phyloP scores from a whole-genome alignment of 2,113 vertebrate genomes.

The Chaetorhynchus papuensis region DNA sequence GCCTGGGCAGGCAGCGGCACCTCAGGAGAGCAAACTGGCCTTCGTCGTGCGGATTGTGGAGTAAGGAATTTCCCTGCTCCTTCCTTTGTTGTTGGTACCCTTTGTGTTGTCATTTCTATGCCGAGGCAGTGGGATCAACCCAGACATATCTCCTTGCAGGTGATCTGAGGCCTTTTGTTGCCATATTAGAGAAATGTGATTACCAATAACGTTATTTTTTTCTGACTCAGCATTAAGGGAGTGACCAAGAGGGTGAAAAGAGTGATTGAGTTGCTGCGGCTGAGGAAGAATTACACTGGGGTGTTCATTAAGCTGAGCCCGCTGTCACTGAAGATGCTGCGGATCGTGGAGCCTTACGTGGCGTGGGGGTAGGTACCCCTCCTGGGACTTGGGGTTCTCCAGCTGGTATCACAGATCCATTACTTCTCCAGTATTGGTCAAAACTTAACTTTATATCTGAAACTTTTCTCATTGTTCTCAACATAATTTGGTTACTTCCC shows the following conservation, averaged over 20 bases:
- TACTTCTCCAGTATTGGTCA: neutral
- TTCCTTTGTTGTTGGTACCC: accelerated
- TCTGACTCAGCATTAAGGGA: constrained; percentile 79
- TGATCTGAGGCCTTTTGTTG: neutral
- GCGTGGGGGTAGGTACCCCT: constrained; percentile 86
- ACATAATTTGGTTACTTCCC: neutral
- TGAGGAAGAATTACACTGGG: constrained; percentile 88
- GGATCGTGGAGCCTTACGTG: constrained; percentile 86
- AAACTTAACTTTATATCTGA: neutral
- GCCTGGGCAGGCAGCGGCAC: constrained; percentile 51
- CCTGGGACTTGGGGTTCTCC: accelerated
- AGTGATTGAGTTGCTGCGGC: constrained; percentile 76
- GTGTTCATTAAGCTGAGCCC: constrained; percentile 83
- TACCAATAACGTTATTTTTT: neutral
- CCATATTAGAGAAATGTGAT: neutral
- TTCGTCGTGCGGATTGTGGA: constrained; percentile 84
- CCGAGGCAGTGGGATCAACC: neutral
- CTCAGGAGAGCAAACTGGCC: constrained; percentile 78
- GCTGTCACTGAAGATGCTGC: constrained; percentile 76
- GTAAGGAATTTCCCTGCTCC: constrained; percentile 61
- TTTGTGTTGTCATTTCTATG: accelerated
- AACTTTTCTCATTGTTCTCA: neutral
- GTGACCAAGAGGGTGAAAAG: constrained; percentile 77
- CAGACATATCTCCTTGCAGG: accelerated
- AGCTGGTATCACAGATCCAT: neutral